phyloP scores from a whole-genome alignment of 2,888 invertebrate species.

The Azorinus chamasolen region DNA sequence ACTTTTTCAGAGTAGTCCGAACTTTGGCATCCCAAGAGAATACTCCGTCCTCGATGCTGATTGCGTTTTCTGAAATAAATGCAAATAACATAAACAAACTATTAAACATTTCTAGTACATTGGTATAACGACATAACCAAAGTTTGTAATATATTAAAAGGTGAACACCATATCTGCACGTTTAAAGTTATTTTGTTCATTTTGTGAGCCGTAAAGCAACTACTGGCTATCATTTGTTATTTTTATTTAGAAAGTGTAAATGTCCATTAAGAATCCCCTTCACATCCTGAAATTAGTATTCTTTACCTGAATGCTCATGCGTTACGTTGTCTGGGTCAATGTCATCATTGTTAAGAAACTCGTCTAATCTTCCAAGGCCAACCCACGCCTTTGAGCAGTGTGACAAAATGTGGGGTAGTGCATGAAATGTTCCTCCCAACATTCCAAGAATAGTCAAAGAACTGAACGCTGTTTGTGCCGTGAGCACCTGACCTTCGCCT shows the following conservation, averaged over 20 bases:
- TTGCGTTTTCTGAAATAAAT: conserved; percentile 53
- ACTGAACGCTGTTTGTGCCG: conserved; percentile 88
- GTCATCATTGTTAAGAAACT: conserved; percentile 67
- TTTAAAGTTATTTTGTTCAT: too few relatives aligned
- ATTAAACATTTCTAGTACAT: too few relatives aligned
- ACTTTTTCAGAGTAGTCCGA: conserved; percentile 67
- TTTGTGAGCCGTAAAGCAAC: too few relatives aligned
- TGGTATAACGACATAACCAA: too few relatives aligned
- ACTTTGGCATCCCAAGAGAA: conserved; percentile 69
- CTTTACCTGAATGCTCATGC: conserved; percentile 29
- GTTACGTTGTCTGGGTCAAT: conserved; percentile 62
- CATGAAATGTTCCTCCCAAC: conserved; percentile 93
- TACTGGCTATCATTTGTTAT: too few relatives aligned
- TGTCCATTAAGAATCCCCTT: too few relatives aligned
- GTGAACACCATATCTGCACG: too few relatives aligned
- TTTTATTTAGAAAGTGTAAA: too few relatives aligned
- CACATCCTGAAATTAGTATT: too few relatives aligned
- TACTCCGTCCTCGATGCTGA: conserved; percentile 61
- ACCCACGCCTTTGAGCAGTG: conserved; percentile 60
- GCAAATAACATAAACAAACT: not conserved
- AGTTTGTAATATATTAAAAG: too few relatives aligned
- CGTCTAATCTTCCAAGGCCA: conserved; percentile 61
- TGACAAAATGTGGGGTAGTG: conserved; percentile 97
- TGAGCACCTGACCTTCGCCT: conserved; percentile 87
- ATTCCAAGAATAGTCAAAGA: conserved; percentile 86